Evolutionary conservation across 1,140 invertebrate genomes (phyloP).

Genomic region (Drosophila sp.): DNA sequence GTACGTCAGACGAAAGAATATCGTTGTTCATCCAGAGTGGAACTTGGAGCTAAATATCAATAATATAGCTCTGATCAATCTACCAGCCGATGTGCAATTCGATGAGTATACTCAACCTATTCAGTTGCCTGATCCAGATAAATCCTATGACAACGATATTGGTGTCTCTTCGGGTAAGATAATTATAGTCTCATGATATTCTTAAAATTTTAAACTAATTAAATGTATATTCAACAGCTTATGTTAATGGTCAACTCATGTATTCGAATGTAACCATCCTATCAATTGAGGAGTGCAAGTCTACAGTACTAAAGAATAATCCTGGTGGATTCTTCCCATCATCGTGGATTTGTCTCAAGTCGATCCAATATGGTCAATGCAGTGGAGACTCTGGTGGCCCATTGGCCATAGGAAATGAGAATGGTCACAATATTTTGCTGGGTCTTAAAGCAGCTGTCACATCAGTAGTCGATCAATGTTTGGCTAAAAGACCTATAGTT

Average conservation of each 20-base stretch:
- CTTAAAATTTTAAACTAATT: too few relatives aligned
- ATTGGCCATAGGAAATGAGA: neutral
- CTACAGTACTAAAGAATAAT: neutral
- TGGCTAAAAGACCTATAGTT: neutral
- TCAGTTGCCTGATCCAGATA: neutral
- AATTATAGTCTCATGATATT: neutral
- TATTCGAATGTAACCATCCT: neutral
- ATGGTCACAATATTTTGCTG: neutral
- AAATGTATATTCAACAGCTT: too few relatives aligned
- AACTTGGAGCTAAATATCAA: neutral
- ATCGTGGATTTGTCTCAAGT: neutral
- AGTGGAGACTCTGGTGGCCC: constrained; percentile 8
- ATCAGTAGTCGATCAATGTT: neutral
- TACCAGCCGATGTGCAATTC: constrained; percentile 18
- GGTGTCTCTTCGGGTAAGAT: neutral
- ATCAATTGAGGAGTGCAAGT: neutral
- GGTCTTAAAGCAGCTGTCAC: neutral
- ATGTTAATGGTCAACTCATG: neutral
- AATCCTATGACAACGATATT: neutral
- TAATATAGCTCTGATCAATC: constrained; percentile 36
- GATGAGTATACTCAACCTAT: constrained; percentile 19
- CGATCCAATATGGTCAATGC: neutral
- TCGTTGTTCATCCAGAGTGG: constrained; percentile 4
- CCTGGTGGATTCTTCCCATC: neutral
- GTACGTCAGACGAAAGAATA: neutral